These are phyloP conservation scores for Thelaira solivaga DNA, from an alignment of 2,888 invertebrate genomes.

Conservation along the genomic window DNA sequence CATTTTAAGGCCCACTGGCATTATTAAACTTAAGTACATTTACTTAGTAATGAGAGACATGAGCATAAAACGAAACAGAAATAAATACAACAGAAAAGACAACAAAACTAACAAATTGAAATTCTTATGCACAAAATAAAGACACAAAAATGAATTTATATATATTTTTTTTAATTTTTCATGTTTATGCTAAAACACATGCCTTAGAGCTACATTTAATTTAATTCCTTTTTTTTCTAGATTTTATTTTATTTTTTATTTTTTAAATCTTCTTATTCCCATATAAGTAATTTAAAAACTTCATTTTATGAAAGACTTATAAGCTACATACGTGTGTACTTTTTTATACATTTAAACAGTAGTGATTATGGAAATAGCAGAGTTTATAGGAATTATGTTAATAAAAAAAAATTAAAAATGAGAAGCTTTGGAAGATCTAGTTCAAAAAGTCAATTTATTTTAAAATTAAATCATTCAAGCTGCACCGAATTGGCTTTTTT, in stretches of 20 bases:
- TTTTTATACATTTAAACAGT: slow-evolving; percentile 20
- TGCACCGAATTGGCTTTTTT: too few relatives aligned
- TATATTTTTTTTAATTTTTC: background rate
- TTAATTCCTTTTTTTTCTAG: too few relatives aligned
- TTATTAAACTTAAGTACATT: slow-evolving; percentile 49
- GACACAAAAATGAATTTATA: slow-evolving; percentile 15
- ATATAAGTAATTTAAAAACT: slow-evolving; percentile 18
- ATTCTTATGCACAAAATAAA: slow-evolving; percentile 30
- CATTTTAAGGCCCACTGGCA: background rate
- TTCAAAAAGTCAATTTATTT: too few relatives aligned
- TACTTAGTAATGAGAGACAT: slow-evolving; percentile 19
- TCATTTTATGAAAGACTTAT: slow-evolving; percentile 8
- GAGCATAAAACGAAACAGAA: background rate
- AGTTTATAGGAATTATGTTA: background rate
- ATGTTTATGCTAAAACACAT: slow-evolving; percentile 33
- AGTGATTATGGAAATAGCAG: slow-evolving; percentile 16
- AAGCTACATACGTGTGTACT: slow-evolving; percentile 7
- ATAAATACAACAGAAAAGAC: background rate
- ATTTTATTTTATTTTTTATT: too few relatives aligned
- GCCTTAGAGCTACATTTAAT: slow-evolving; percentile 44
- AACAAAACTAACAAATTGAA: slow-evolving; percentile 22
- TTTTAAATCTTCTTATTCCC: slow-evolving; percentile 8
- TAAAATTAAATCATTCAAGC: too few relatives aligned
- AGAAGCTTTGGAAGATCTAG: too few relatives aligned
- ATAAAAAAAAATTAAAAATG: too few relatives aligned